Percentiles rank a stretch among this genome's conserved stretches.
Evolutionary conservation across 2,888 invertebrate genomes (phyloP).

Genomic region (Anaspis maculata): DNA sequence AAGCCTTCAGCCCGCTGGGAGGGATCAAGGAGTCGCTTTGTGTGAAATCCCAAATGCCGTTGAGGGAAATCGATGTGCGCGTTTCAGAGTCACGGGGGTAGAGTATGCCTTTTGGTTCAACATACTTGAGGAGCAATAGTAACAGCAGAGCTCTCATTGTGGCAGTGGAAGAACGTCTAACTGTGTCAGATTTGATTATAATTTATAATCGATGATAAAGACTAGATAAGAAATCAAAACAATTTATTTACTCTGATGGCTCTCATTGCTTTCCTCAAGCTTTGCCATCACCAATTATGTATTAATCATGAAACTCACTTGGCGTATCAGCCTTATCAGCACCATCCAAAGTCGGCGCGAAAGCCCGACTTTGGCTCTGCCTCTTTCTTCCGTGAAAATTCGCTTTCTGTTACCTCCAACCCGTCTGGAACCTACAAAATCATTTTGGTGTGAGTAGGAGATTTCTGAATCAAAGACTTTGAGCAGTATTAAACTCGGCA

Average conservation of each 20-base stretch:
- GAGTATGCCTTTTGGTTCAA: constrained; percentile 18
- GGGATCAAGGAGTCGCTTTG: too few relatives aligned
- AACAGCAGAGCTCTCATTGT: too few relatives aligned
- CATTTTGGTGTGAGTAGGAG: too few relatives aligned
- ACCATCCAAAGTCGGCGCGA: constrained; percentile 54
- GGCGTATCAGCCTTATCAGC: constrained; percentile 48
- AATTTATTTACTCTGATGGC: too few relatives aligned
- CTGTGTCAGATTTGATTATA: too few relatives aligned
- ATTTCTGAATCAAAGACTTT: constrained; percentile 40
- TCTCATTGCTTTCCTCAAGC: constrained; percentile 3
- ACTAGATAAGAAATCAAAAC: too few relatives aligned
- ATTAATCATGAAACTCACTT: constrained; percentile 49
- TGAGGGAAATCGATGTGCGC: constrained; percentile 63
- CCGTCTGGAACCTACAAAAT: constrained; percentile 4
- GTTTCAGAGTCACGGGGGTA: constrained; percentile 45
- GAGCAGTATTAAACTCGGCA: constrained; percentile 94
- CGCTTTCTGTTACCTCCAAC: constrained; percentile 86
- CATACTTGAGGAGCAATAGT: too few relatives aligned
- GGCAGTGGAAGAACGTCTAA: too few relatives aligned
- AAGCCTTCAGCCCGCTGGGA: too few relatives aligned
- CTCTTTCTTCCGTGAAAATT: constrained; percentile 78
- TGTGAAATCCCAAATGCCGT: constrained; percentile 85
- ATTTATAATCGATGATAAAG: neutral
- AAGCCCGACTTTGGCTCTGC: constrained; percentile 77
- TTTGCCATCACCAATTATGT: constrained; percentile 29